Conservation (phyloP, 2,113 vertebrate genomes). For the Cryptomyrus ogoouensis region DNA sequence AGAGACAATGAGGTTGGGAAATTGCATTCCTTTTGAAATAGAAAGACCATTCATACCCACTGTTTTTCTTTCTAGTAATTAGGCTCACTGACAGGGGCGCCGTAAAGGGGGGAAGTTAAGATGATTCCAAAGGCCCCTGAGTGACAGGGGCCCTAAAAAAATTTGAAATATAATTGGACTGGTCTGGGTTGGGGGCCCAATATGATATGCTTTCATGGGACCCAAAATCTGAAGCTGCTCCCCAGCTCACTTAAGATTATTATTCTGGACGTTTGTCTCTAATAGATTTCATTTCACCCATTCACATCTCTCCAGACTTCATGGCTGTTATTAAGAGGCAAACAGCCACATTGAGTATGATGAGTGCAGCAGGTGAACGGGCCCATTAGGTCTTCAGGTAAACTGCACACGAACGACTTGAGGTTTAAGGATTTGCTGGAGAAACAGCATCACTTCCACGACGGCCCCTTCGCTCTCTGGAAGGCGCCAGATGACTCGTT, state of each 20-base stretch:
- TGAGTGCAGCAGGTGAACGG: not conserved
- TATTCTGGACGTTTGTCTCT: conserved; percentile 12
- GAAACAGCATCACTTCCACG: not conserved
- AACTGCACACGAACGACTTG: not conserved
- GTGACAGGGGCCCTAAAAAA: not conserved
- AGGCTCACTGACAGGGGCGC: conserved; percentile 10
- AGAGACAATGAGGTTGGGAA: conserved; percentile 19
- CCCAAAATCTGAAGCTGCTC: not conserved
- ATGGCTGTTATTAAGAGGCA: not conserved
- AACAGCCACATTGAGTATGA: not conserved
- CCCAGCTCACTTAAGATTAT: conserved; percentile 21
- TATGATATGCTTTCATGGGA: not conserved
- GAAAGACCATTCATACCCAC: conserved; percentile 26
- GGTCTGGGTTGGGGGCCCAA: not conserved
- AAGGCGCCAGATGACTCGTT: not conserved
- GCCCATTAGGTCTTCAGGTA: not conserved
- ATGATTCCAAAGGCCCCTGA: not conserved
- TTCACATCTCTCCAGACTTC: not conserved
- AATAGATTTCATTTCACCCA: conserved; percentile 31
- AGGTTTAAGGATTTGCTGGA: not conserved
- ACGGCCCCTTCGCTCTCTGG: not conserved
- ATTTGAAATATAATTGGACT: not conserved
- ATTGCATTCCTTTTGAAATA: conserved; percentile 14
- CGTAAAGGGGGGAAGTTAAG: not conserved
- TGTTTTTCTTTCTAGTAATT: conserved; percentile 33